Evolutionary conservation across 2,888 invertebrate species (phyloP), one percentile per base, ranked within the genome.

Genomic region (Scaptodrosophila latifasciaeformis): DNA sequence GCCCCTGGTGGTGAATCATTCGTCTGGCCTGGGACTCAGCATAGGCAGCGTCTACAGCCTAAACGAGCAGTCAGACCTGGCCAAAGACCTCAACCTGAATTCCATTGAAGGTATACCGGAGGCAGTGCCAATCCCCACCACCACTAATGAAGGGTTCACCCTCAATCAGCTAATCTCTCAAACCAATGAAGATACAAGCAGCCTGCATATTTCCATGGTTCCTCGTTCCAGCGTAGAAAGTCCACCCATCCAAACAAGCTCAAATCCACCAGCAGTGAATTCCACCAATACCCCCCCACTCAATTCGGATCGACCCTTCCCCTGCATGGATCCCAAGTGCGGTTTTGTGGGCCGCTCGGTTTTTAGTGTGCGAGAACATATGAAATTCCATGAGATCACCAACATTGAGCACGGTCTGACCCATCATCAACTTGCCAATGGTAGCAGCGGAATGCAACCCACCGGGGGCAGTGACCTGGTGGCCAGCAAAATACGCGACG

Each of bases 341-440:
- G 68, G 65, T 34, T 83, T 65, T 55, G 67, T 66, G 17, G 53
- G 75, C 3, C 61, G 62, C 37, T 71, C 81, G 3, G 70, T 78
- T 3, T 61, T 83, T 18, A 62, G 75, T 1, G 83, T 84, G 57
- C 66, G 69, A n/a, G 75, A 83, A 51, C 84, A 85, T 60, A 62
- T 84, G 52, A 61, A 61, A 13, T 72, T 76, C 39, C 84, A 85
- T 45, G 54, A 67, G 9, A 76, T 59, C 7, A 66, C 71, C 40
- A 61, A 77, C 44, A 65, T 83, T 6, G 61, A 62, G 0, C 84
- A 84, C 43, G 68, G 71, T 7, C 67, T 75, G n/a, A 15, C 59
- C 1, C 54, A 54, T 18, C 82, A 83, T 47, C 49, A 53, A 2
- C 34, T 71, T 12, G 72, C 62, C 13, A 39, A 45, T 1, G 44